phyloP scores from a whole-genome alignment of 2,888 invertebrate species.

The Hydroisotoma schaefferi region DNA sequence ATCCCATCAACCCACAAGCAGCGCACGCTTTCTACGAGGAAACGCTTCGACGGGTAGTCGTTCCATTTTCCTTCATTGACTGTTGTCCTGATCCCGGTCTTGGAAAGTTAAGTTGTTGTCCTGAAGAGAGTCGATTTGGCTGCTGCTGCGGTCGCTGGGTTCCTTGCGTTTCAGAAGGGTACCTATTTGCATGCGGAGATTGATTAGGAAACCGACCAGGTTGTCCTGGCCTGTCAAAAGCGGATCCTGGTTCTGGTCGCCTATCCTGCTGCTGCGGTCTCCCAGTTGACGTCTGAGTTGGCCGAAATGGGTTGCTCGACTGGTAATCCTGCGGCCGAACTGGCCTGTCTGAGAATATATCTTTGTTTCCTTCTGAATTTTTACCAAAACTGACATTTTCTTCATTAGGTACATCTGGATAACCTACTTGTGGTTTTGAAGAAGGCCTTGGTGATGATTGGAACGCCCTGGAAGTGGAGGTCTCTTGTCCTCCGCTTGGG shows the following conservation, averaged over 20 bases:
- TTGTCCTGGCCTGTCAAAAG: conserved; percentile 1
- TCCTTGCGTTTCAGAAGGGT: too few relatives aligned
- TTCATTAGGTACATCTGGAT: conserved; percentile 16
- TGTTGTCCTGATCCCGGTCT: too few relatives aligned
- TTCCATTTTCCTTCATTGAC: too few relatives aligned
- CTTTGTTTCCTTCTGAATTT: conserved; percentile 27
- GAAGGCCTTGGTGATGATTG: background rate
- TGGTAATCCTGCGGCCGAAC: background rate
- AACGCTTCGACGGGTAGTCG: too few relatives aligned
- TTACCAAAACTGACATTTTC: conserved; percentile 26
- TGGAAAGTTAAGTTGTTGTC: too few relatives aligned
- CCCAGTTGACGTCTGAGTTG: background rate
- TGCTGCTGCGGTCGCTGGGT: too few relatives aligned
- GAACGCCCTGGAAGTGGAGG: background rate
- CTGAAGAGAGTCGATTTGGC: too few relatives aligned
- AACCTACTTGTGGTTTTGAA: conserved; percentile 12
- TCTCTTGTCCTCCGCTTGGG: background rate
- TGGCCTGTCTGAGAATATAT: conserved; percentile 16
- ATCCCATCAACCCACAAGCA: too few relatives aligned
- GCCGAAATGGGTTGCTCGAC: background rate
- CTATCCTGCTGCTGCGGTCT: background rate
- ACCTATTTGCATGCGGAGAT: too few relatives aligned
- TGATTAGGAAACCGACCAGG: background rate
- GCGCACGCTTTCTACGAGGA: too few relatives aligned
- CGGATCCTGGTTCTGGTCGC: background rate